Evolutionary conservation across 2,797 vertebrate species (phyloP).

Genomic region (Microcaecilia unicolor): DNA sequence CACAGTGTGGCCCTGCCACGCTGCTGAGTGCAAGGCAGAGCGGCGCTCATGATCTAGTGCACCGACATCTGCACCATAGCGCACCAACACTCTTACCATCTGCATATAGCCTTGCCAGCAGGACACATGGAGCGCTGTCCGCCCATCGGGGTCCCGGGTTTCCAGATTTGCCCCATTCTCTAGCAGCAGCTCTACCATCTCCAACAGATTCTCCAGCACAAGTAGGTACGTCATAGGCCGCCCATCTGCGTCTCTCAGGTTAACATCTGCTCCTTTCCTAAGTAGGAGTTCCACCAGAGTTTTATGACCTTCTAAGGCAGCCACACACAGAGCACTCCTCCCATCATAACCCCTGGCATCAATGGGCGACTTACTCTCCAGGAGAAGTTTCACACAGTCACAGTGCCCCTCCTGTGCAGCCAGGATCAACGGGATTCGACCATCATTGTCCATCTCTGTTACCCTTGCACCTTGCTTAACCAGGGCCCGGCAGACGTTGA

Average conservation of each 20-base stretch:
- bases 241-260: constrained; percentile 61
- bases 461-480: constrained; percentile 59
- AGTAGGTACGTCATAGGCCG: constrained; percentile 67
- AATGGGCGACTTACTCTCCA: constrained; percentile 57
- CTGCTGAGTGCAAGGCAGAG: constrained; percentile 62
- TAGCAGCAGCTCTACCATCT: constrained; percentile 55
- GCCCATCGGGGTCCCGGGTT: constrained; percentile 60
- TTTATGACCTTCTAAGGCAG: constrained; percentile 51
- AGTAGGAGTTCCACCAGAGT: constrained; percentile 59
- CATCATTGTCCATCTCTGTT: constrained; percentile 61
- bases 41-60: constrained; percentile 56
- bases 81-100: constrained; percentile 49
- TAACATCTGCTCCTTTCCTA: constrained; percentile 58
- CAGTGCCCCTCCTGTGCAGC: constrained; percentile 68
- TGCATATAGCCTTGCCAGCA: constrained; percentile 60
- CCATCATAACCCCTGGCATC: constrained; percentile 62
- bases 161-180: constrained; percentile 62
- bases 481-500: constrained; percentile 48
- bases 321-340: constrained; percentile 53
- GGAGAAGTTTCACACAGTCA: constrained; percentile 49
- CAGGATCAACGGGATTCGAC: constrained; percentile 59
- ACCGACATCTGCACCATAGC: constrained; percentile 57
- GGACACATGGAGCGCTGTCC: constrained; percentile 63
- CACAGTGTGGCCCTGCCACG: constrained; percentile 56
- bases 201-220: constrained; percentile 49